Conservation (phyloP, 2,113 vertebrate genomes). For the Myrmecophaga tridactyla region DNA sequence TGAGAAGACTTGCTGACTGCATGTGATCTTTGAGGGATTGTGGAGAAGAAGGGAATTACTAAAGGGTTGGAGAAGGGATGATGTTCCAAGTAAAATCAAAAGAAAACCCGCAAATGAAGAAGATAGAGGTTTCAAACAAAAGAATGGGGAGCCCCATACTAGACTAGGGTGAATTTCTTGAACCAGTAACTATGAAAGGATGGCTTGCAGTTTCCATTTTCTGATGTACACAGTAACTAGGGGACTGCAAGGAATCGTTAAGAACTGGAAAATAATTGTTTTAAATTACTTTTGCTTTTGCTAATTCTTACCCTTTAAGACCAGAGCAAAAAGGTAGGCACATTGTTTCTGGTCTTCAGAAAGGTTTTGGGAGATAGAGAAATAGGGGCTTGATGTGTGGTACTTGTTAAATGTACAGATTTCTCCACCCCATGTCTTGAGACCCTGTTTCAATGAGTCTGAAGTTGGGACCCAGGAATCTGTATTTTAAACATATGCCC, state of each 20-base stretch:
- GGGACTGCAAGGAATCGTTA: not conserved
- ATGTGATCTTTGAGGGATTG: not conserved
- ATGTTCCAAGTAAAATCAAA: not conserved
- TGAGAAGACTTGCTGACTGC: not conserved
- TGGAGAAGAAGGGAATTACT: not conserved
- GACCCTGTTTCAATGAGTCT: not conserved
- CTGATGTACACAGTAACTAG: not conserved
- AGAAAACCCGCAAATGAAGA: not conserved
- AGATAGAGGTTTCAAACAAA: not conserved
- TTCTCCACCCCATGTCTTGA: not conserved
- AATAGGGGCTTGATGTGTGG: not conserved
- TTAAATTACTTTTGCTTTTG: not conserved
- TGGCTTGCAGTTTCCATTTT: not conserved
- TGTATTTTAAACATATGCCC: not conserved
- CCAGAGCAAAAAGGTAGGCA: not conserved
- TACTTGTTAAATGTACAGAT: not conserved
- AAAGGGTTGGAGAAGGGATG: not conserved
- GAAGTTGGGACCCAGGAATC: not conserved
- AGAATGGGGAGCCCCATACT: not conserved
- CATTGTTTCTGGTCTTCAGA: not conserved
- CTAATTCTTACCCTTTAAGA: not conserved
- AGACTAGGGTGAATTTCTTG: not conserved
- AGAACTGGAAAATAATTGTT: not conserved
- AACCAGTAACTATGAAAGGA: not conserved
- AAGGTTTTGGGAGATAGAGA: not conserved